These are phyloP conservation scores for Micoletzkya japonica DNA, from an alignment of 2,888 invertebrate species.

Conservation along the genomic window DNA sequence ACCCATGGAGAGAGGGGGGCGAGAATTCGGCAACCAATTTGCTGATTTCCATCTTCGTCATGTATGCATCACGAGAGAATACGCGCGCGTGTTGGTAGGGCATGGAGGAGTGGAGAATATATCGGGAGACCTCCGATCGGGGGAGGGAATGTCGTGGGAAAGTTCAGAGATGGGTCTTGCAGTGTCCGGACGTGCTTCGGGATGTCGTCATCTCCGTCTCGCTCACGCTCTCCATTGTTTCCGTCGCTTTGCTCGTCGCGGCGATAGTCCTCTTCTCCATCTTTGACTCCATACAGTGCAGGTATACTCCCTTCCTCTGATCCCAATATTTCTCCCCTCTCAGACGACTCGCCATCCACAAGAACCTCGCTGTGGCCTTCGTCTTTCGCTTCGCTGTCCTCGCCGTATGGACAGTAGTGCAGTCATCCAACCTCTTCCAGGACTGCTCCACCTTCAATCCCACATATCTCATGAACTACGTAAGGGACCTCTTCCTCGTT, in stretches of 20 bases:
- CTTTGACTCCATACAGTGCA: slow-evolving; percentile 61
- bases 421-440: slow-evolving; percentile 54
- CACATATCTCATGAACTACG: slow-evolving; percentile 21
- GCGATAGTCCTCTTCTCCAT: slow-evolving; percentile 61
- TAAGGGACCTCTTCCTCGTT: slow-evolving; percentile 8
- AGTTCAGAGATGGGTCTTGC: slow-evolving; percentile 29
- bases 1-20: too few relatives aligned
- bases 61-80: too few relatives aligned
- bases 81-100: too few relatives aligned
- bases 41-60: too few relatives aligned
- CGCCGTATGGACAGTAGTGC: slow-evolving; percentile 60
- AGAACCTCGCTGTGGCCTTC: slow-evolving; percentile 67
- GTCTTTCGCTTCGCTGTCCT: slow-evolving; percentile 66
- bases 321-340: background rate
- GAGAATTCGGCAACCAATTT: too few relatives aligned
- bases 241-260: slow-evolving; percentile 56
- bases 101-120: too few relatives aligned
- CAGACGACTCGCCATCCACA: slow-evolving; percentile 66
- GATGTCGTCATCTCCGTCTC: slow-evolving; percentile 59
- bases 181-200: slow-evolving; percentile 60
- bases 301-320: background rate
- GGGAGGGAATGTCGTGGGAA: background rate
- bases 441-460: slow-evolving; percentile 58
- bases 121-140: too few relatives aligned
- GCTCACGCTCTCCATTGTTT: slow-evolving; percentile 57